Conservation (phyloP, 2,888 invertebrate genomes). For the Meliscaeva auricollis region DNA sequence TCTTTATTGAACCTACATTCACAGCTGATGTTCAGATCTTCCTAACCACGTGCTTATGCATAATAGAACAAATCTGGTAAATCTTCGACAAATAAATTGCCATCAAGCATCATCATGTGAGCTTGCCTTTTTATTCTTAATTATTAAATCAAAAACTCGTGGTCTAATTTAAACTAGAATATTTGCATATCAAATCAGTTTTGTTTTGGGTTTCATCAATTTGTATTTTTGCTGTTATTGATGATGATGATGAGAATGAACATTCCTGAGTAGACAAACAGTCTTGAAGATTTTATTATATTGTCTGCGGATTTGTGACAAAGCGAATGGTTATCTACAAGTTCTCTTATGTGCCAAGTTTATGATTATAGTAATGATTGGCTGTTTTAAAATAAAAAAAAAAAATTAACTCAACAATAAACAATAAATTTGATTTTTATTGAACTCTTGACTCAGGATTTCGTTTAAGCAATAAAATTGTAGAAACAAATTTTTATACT, state of each 20-base stretch:
- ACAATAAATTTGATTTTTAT: no score
- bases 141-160: slow-evolving; percentile 29
- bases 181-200: slow-evolving; percentile 29
- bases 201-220: not conserved
- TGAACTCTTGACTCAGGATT: no score
- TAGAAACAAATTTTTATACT: no score
- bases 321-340: not conserved
- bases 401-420: no score
- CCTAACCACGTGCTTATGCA: slow-evolving; percentile 4
- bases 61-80: slow-evolving; percentile 24
- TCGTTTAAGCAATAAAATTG: no score
- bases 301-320: slow-evolving; percentile 4
- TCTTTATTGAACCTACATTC: slow-evolving; percentile 1
- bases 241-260: not conserved
- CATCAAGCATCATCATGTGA: slow-evolving; percentile 11
- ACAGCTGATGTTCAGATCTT: not conserved
- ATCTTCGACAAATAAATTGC: slow-evolving; percentile 30
- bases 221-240: not conserved
- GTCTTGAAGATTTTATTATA: not conserved
- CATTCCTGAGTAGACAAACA: not conserved
- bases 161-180: slow-evolving; percentile 2
- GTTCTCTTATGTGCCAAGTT: not conserved
- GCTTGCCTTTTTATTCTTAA: slow-evolving; percentile 8
- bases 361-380: not conserved
- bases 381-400: no score